A percentile compares a stretch with the other conserved stretches of the same genome.
These are phyloP conservation scores for Zaprionus ghesquierei DNA, from an alignment of 1,140 invertebrate species.

Conservation along the genomic window DNA sequence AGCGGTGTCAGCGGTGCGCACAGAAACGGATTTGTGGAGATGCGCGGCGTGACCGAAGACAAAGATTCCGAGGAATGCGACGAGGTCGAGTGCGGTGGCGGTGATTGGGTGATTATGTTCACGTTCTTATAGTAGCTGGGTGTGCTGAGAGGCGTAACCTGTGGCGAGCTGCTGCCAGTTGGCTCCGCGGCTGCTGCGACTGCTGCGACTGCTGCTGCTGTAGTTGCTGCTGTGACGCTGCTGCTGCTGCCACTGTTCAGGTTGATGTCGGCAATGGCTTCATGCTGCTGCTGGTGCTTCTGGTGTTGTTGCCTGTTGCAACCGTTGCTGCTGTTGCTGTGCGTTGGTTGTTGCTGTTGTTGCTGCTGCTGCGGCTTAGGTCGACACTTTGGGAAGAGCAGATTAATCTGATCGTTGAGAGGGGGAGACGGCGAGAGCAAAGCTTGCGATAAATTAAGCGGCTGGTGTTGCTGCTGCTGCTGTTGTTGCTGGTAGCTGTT, in stretches of 20 bases:
- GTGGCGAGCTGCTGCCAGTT: conserved; percentile 11
- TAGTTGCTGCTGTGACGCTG: neutral
- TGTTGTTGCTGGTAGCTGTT: conserved; percentile 41
- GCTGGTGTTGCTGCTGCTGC: conserved; percentile 49
- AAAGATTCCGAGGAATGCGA: conserved; percentile 84
- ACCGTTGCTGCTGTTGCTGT: conserved; percentile 31
- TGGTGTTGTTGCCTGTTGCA: conserved; percentile 23
- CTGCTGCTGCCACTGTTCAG: conserved; percentile 19
- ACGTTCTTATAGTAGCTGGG: conserved; percentile 76
- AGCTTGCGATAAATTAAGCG: conserved; percentile 65
- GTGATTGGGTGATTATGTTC: conserved; percentile 80
- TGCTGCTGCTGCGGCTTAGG: conserved; percentile 83
- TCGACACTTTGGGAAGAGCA: conserved; percentile 92
- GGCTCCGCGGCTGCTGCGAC: conserved; percentile 1
- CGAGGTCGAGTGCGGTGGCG: conserved; percentile 75
- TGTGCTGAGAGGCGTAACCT: conserved; percentile 43
- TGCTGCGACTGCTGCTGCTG: conserved; percentile 20
- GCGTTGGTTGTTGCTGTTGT: conserved; percentile 18
- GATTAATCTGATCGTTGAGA: conserved; percentile 89
- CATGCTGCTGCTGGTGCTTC: conserved; percentile 29
- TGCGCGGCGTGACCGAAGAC: conserved; percentile 82
- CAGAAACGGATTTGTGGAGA: conserved; percentile 81
- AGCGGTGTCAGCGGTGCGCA: conserved; percentile 58
- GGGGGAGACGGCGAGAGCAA: conserved; percentile 83
- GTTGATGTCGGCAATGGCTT: conserved; percentile 18